phyloP scores from a whole-genome alignment of 2,113 vertebrate genomes.

The Clupea harengus region DNA sequence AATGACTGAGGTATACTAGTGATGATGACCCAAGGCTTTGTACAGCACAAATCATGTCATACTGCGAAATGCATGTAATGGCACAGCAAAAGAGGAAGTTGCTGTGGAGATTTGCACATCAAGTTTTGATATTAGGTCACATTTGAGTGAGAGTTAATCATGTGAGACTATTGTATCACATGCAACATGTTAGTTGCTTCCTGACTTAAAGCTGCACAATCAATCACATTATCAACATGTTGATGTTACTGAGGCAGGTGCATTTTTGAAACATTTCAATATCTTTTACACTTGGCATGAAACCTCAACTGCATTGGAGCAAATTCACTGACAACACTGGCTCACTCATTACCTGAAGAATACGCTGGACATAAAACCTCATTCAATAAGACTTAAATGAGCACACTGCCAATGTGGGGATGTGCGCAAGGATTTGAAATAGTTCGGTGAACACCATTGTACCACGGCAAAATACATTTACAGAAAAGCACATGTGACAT shows the following conservation, averaged over 20 bases:
- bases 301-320: neutral
- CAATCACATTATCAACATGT: too few relatives aligned
- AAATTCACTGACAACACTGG: neutral
- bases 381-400: neutral
- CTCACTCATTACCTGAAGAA: neutral
- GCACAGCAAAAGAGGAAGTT: neutral
- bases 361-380: neutral
- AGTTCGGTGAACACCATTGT: neutral
- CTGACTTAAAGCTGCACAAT: too few relatives aligned
- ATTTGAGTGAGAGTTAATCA: neutral
- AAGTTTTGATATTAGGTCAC: neutral
- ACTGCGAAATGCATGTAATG: neutral
- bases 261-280: too few relatives aligned
- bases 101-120: neutral
- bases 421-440: neutral
- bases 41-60: neutral
- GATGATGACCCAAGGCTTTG: neutral
- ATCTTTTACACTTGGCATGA: too few relatives aligned
- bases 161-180: neutral
- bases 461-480: neutral
- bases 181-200: too few relatives aligned
- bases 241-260: too few relatives aligned
- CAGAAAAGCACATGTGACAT: neutral
- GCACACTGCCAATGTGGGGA: neutral
- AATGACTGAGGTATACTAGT: neutral